A percentile compares a stretch with the other conserved stretches of the same genome.
Conservation (phyloP, 2,888 invertebrate species). For the Trissoscelio sp. region DNA sequence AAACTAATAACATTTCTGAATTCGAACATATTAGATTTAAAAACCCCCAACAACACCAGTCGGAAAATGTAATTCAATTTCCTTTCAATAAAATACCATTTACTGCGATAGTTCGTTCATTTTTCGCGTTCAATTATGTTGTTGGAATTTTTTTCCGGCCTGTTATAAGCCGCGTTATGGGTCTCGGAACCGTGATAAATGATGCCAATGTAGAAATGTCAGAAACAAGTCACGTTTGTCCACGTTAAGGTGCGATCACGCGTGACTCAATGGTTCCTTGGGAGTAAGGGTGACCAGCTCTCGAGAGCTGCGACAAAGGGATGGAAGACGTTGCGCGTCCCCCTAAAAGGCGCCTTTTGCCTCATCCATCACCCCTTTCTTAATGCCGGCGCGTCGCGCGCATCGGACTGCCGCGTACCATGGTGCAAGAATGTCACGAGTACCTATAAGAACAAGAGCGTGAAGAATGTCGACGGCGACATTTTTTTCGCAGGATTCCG, state of each 20-base stretch:
- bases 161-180: constrained; percentile 49
- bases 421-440: constrained; percentile 69
- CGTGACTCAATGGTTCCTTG: constrained; percentile 62
- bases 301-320: constrained; percentile 68
- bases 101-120: constrained; percentile 3
- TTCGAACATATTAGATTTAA: too few relatives aligned
- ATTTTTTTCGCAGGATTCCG: constrained; percentile 61
- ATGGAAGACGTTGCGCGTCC: constrained; percentile 74
- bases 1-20: too few relatives aligned
- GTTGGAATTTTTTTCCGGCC: constrained; percentile 48
- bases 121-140: constrained; percentile 55
- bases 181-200: constrained; percentile 57
- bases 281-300: constrained; percentile 63
- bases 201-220: constrained; percentile 65
- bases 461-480: constrained; percentile 64
- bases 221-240: constrained; percentile 68
- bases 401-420: constrained; percentile 69
- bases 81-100: constrained; percentile 24
- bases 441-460: constrained; percentile 64
- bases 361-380: constrained; percentile 74
- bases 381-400: constrained; percentile 68
- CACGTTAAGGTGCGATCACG: constrained; percentile 69
- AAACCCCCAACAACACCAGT: too few relatives aligned
- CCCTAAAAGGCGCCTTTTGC: constrained; percentile 74
- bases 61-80: constrained; percentile 20